Percentiles rank a stretch among this genome's conserved stretches.
phyloP scores from a whole-genome alignment of 2,888 invertebrate species.

The Lacanobia wlatinum region DNA sequence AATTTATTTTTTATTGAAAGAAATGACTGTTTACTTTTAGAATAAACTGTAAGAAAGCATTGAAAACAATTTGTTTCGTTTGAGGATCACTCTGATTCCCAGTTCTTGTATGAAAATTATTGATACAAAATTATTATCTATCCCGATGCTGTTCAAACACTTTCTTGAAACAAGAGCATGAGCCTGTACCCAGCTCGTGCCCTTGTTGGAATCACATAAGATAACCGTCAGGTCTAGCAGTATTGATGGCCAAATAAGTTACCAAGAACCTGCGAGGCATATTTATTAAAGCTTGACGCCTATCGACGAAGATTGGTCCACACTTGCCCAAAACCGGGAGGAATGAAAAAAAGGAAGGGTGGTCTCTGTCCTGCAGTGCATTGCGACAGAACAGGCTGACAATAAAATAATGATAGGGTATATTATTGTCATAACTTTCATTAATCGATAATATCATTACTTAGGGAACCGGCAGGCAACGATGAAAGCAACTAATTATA shows the following conservation, averaged over 20 bases:
- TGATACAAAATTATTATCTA: not conserved
- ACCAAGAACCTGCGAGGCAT: not conserved
- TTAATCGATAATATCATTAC: too few species aligned
- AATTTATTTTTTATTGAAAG: conserved; percentile 84
- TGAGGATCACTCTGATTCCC: conserved; percentile 77
- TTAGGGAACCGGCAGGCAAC: too few species aligned
- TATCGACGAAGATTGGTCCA: too few species aligned
- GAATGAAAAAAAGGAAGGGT: too few species aligned
- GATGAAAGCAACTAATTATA: not conserved
- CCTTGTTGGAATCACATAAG: not conserved
- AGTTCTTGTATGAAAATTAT: conserved; percentile 50
- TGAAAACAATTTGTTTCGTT: conserved; percentile 83
- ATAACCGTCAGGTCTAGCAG: conserved; percentile 22
- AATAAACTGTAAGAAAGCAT: conserved; percentile 89
- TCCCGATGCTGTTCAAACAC: not conserved
- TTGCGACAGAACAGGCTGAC: too few species aligned
- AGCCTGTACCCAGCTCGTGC: not conserved
- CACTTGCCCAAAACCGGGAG: too few species aligned
- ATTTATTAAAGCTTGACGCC: too few species aligned
- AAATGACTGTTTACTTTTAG: conserved; percentile 89
- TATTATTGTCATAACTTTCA: too few species aligned
- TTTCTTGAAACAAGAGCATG: not conserved
- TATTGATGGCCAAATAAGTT: not conserved
- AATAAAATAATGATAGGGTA: too few species aligned
- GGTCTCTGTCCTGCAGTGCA: too few species aligned